Evolutionary conservation across 1,140 invertebrate genomes (phyloP).

Genomic region (Achroia grisella): DNA sequence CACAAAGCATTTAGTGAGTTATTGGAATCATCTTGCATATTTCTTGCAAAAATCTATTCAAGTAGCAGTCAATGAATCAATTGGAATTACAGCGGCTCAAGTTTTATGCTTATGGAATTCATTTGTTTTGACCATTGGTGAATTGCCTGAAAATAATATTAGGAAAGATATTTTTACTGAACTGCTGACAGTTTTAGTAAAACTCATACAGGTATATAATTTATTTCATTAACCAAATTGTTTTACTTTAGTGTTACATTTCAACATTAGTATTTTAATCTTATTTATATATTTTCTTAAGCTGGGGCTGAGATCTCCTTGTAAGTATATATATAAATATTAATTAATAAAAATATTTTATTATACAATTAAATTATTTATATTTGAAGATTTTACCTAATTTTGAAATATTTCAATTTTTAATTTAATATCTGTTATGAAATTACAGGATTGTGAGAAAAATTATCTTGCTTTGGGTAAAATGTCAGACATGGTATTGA

Average conservation of each 20-base stretch:
- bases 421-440: no score
- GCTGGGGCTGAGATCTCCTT: no score
- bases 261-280: no score
- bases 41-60: conserved; percentile 29
- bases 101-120: conserved; percentile 54
- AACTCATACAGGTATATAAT: conserved; percentile 23
- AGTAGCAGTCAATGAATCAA: conserved; percentile 18
- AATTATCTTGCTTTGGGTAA: background rate
- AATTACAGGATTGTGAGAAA: no score
- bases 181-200: conserved; percentile 20
- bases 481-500: conserved; percentile 6
- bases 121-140: conserved; percentile 34
- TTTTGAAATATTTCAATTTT: no score
- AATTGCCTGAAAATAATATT: conserved; percentile 35
- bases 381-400: no score
- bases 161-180: conserved; percentile 37
- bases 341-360: no score
- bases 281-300: no score
- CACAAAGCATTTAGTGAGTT: conserved; percentile 27
- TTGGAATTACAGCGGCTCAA: conserved; percentile 23
- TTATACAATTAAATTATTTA: no score
- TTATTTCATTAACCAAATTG: no score
- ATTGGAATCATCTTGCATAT: conserved; percentile 42
- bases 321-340: no score
- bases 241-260: no score